A percentile compares a stretch with the other conserved stretches of the same genome.
Conservation (phyloP, 2,888 invertebrate genomes). For the Acheta domesticus region DNA sequence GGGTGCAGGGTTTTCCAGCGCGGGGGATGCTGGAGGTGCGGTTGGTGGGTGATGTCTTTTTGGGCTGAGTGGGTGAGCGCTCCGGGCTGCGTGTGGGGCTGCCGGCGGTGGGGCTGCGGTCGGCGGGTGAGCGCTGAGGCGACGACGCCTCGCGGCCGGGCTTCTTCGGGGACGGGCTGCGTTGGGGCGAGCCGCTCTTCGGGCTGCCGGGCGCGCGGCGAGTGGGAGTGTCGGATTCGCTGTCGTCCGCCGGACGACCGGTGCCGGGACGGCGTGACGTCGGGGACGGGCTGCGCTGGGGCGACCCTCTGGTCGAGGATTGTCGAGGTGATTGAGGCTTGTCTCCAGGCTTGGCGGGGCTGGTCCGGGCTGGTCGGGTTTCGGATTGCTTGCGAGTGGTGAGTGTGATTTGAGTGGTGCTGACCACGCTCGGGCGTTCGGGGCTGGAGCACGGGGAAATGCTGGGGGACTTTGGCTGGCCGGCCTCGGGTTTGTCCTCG, state of each 20-base stretch:
- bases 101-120: too few species aligned
- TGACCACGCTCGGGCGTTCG: slow-evolving; percentile 34
- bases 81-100: too few species aligned
- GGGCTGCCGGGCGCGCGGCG: background rate
- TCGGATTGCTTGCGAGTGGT: background rate
- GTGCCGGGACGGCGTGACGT: background rate
- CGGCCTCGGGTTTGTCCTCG: background rate
- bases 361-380: slow-evolving; percentile 20
- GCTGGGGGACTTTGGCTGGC: slow-evolving; percentile 31
- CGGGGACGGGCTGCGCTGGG: background rate
- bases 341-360: background rate
- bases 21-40: background rate
- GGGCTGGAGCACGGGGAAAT: slow-evolving; percentile 38
- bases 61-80: background rate
- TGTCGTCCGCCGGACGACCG: background rate
- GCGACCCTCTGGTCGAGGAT: slow-evolving; percentile 12
- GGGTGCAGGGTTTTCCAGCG: background rate
- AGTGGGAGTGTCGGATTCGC: background rate
- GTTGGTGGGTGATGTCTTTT: background rate
- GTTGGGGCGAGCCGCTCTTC: background rate
- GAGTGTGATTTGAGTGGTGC: background rate
- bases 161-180: background rate
- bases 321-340: slow-evolving; percentile 23
- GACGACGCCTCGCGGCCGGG: background rate
- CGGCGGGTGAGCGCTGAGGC: background rate